Base-by-base conservation (phyloP, 1,140 invertebrate genomes). In the Coelopa frigida region DNA sequence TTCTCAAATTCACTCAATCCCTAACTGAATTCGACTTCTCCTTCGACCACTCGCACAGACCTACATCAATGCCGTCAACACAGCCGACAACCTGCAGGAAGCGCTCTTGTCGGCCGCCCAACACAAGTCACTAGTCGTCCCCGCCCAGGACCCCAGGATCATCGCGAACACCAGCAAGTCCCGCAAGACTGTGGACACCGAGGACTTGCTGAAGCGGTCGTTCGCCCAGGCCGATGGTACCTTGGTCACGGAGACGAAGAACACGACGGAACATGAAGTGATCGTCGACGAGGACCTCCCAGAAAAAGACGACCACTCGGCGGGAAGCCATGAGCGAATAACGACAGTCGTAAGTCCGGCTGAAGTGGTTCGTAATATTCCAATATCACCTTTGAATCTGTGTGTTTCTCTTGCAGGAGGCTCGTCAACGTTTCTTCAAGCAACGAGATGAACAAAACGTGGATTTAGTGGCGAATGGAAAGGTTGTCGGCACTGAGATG, bases 251-350 rank as follows among this genome's bases (percentile, higher is more conserved):
- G 88, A 93, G 73, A 87, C 78, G 21, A 77, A 80, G 50, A 78
- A 78, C 33, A 87, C 82, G 26, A 83, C 81, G 49, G 87, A 92
- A 68, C 87, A 89, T 75, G 87, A 90, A 64, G 79, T 85, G 74
- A 73, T 89, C 54, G 78, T 83, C 56, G 81, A 89, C 77, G 78
- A 85, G 58, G 83, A 87, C 50, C 64, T 83, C 38, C 78, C 81
- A 2, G 80, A 84, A 44, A 73, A 78, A 52, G 75, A 77, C 63
- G 74, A 48, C 18, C 37, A 37, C 33, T 54, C 51, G 10, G 49
- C 29, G 37, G 51, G 46, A 27, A 53, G 54, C 39, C 52, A 31
- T 31, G 63, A 63, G 45, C 54, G 61, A 49, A 48, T 67, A 49
- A 57, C 50, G 41, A 61, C 57, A 15, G 56, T 53, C 3, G 48